Base-by-base conservation (phyloP, 2,113 vertebrate species). In the Cichladusa arquata region DNA sequence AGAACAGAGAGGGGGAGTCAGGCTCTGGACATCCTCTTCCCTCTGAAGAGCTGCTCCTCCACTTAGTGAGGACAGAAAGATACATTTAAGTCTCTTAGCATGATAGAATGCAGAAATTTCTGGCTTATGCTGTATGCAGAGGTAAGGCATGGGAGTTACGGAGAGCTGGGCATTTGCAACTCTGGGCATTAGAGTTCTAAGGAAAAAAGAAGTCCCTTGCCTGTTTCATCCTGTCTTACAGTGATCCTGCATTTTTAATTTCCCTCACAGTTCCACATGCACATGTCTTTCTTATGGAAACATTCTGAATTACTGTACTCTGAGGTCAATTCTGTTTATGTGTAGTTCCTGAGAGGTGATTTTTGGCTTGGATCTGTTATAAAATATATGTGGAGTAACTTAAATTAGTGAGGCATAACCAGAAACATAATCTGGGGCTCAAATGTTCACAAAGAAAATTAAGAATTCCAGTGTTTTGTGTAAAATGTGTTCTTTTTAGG, bases 21-120 rank as follows among this genome's bases (percentile, higher is more conserved):
- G 26, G 24, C 60, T 90, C 71, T 73, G 66, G 29, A 42, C 42
- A 29, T 26, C 5, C 20, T 44, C 0, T 40, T 81, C n/a, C 36
- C 15, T 64, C 14, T 67, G 61, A 64, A 33, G 58, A 80, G 38
- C 33, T 45, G 47, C 28, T n/a, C 44, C 26, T 7, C 33, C 18
- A 9, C 8, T 6, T 16, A 65, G 19, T 24, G 29, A 29, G 47
- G 40, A 42, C 64, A 54, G 50, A 67, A 51, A 22, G 34, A 23
- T 15, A 10, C 33, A 6, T 14, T 67, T 2, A 15, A 23, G 19
- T 73, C 3, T 70, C 19, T 33, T 47, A 33, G 38, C 0, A 0
- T 80, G n/a, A 23, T 42, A 51, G 60, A 51, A 38, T 12, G n/a
- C 33, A 8, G 6, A 45, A 34, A 38, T 66, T 36, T 33, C 19